Evolutionary conservation across 2,888 invertebrate species (phyloP), one percentile per base, ranked within the genome.

Genomic region (Trichopria drosophilae): DNA sequence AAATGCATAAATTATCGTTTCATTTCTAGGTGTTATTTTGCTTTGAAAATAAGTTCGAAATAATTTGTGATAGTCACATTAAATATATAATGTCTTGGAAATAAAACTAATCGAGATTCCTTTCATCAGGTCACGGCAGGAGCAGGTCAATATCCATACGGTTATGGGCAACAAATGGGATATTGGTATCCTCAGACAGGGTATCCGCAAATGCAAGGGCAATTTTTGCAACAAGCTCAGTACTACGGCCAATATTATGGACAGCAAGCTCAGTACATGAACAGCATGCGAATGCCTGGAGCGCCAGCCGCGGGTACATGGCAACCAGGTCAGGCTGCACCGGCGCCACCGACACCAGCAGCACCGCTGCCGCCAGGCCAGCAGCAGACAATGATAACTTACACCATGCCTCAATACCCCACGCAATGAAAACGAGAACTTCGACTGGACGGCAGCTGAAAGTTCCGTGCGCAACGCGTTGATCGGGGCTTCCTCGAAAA

Each of bases 141-240:
- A 66, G 82, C 83, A 50, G 81, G 83, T 61, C 91, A 91, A 69
- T 93, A 93, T 74, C 87, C 90, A 1, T 93, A 93, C 74, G 86
- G 87, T 36, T 92, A 92, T 72, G 90, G 91, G 61, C 88, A 88
- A 75, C 89, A 91, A 72, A 88, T 91, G 88, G 84, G 89, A 60
- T 93, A 93, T 76, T 93, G 93, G 93, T 93, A 93, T 77, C 88
- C 89, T 47, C 88, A 89, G 79, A n/a, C n/a, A n/a, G 85, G 85
- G 39, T 86, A 86, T 72, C 84, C 84, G 61, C 82, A 86, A 72
- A 84, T 90, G 85, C 89, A 88, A 73, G 84, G 84, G 60, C 84
- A 89, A 63, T 90, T 89, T 70, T 84, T 89, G 84, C 88, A 90
- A 69, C 86, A 86, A 45, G 84, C 87, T 40, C 77, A 77, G 76